A percentile compares a stretch with the other conserved stretches of the same genome.
These are phyloP conservation scores for Trinectes maculatus DNA, from an alignment of 2,113 vertebrate species.

Conservation along the genomic window DNA sequence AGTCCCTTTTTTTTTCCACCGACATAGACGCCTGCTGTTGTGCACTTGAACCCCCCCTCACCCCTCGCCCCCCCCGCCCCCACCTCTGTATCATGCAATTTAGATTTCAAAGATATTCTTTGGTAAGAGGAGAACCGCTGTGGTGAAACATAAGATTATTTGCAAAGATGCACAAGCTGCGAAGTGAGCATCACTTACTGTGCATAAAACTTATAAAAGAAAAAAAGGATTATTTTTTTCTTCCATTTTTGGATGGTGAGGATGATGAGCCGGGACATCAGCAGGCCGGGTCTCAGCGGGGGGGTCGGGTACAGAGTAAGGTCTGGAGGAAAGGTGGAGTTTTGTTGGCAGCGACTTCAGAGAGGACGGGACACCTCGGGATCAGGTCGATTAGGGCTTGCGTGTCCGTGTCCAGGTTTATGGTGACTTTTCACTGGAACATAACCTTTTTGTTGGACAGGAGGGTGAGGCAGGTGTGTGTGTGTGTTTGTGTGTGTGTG, in stretches of 20 bases:
- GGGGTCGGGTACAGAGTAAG: neutral
- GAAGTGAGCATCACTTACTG: neutral
- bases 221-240: neutral
- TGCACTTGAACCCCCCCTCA: slow-evolving; percentile 74
- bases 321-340: slow-evolving; percentile 13
- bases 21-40: slow-evolving; percentile 65
- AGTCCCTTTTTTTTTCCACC: slow-evolving; percentile 62
- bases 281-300: slow-evolving; percentile 37
- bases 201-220: neutral
- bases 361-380: slow-evolving; percentile 60
- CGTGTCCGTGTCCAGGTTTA: slow-evolving; percentile 65
- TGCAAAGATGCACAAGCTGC: slow-evolving; percentile 16
- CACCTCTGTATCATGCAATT: slow-evolving; percentile 87
- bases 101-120: slow-evolving; percentile 84
- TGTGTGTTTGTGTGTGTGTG: slow-evolving; percentile 38
- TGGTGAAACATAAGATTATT: slow-evolving; percentile 81
- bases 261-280: slow-evolving; percentile 15
- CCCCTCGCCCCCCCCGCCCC: neutral
- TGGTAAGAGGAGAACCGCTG: slow-evolving; percentile 78
- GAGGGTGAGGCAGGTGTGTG: slow-evolving; percentile 62
- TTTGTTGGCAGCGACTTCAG: slow-evolving; percentile 58
- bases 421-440: slow-evolving; percentile 56
- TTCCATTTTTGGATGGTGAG: neutral
- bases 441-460: slow-evolving; percentile 63
- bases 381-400: slow-evolving; percentile 66